These are phyloP conservation scores for Rhopalosiphum maidis DNA, from an alignment of 1,140 invertebrate species.

Conservation along the genomic window DNA sequence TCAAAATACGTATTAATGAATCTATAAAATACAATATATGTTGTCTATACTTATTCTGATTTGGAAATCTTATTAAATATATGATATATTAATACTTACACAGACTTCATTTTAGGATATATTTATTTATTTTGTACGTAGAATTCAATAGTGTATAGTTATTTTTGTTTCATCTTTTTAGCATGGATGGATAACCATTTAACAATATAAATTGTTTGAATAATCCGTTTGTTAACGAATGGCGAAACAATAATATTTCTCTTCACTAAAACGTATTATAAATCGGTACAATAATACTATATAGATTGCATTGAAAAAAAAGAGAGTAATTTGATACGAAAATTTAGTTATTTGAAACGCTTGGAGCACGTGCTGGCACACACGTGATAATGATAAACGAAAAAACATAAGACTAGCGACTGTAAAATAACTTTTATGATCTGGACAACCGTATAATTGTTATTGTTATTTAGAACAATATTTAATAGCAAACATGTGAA, in stretches of 20 bases:
- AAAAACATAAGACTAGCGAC: not conserved
- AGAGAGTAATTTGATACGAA: constrained; percentile 2
- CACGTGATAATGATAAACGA: constrained; percentile 10
- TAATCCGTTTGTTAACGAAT: constrained; percentile 8
- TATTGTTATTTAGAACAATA: not conserved
- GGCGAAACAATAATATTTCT: not conserved
- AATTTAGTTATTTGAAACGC: constrained; percentile 17
- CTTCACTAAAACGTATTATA: not conserved
- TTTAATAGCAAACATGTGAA: constrained; percentile 8
- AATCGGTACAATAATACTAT: not conserved
- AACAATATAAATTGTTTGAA: not conserved
- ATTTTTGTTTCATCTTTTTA: not conserved
- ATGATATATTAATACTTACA: no score
- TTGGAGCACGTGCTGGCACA: not conserved
- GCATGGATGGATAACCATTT: not conserved
- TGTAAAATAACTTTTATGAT: not conserved
- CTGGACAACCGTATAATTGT: not conserved
- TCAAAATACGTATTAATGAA: not conserved
- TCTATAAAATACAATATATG: not conserved
- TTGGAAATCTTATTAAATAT: no score
- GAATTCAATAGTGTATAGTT: no score
- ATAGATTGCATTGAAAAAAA: not conserved
- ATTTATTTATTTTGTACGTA: not conserved
- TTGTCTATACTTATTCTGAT: no score
- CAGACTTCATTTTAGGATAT: not conserved